Conservation (phyloP, 2,113 vertebrate species). For the Salminus brasiliensis region DNA sequence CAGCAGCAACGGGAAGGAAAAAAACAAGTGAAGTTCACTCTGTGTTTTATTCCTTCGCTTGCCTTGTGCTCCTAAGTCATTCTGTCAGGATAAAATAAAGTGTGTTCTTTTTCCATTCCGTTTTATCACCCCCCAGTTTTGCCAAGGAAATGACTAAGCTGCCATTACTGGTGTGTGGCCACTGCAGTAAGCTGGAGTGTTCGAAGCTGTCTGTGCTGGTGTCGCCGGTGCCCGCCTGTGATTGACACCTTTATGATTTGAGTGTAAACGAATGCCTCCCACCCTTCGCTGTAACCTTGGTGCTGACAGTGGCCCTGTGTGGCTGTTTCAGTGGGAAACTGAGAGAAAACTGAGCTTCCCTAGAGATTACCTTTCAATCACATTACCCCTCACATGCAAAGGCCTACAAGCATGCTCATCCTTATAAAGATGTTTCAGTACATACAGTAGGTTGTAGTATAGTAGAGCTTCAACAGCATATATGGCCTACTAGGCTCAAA, state of each 20-base stretch:
- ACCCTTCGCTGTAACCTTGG: slow-evolving; percentile 60
- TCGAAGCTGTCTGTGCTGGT: slow-evolving; percentile 26
- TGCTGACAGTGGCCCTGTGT: slow-evolving; percentile 30
- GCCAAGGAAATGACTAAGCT: slow-evolving; percentile 51
- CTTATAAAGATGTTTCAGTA: background rate
- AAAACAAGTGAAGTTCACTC: slow-evolving; percentile 52
- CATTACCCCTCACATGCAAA: background rate
- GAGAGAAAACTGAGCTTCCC: slow-evolving; percentile 6
- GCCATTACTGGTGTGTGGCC: slow-evolving; percentile 35
- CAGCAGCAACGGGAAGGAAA: slow-evolving; percentile 49
- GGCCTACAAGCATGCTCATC: background rate
- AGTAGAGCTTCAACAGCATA: background rate
- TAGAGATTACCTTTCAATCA: slow-evolving; percentile 18
- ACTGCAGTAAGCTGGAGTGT: slow-evolving; percentile 43
- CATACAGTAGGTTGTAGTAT: background rate
- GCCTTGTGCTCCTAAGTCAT: slow-evolving; percentile 42
- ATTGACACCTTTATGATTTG: slow-evolving; percentile 52
- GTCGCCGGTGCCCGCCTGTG: slow-evolving; percentile 36
- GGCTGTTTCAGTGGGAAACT: slow-evolving; percentile 18
- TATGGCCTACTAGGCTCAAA: too few species aligned
- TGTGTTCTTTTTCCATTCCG: slow-evolving; percentile 25
- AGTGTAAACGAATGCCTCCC: slow-evolving; percentile 50
- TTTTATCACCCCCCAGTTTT: slow-evolving; percentile 47
- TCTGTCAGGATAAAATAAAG: slow-evolving; percentile 42
- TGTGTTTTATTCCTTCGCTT: slow-evolving; percentile 51